phyloP scores from a whole-genome alignment of 2,888 invertebrate species.

The Cerceris rybyensis region DNA sequence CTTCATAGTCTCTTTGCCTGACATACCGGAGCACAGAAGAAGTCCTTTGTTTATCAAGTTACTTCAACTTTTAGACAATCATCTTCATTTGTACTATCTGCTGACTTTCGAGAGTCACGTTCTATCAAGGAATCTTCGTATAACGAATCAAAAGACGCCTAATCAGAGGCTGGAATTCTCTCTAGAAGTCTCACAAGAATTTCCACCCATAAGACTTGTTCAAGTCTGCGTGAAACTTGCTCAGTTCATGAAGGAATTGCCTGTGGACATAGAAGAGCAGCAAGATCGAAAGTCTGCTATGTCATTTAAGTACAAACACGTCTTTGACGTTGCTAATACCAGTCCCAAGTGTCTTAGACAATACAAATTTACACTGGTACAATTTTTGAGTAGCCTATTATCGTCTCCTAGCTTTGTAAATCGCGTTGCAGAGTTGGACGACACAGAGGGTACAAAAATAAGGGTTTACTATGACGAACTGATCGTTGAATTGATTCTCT shows the following conservation, averaged over 20 bases:
- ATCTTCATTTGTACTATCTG: constrained; percentile 88
- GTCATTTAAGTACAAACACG: constrained; percentile 76
- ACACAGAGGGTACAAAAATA: constrained; percentile 83
- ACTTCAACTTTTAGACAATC: constrained; percentile 88
- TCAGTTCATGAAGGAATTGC: constrained; percentile 86
- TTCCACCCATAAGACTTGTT: constrained; percentile 85
- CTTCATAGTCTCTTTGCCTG: constrained; percentile 94
- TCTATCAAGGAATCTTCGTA: constrained; percentile 70
- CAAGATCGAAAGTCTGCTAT: constrained; percentile 70
- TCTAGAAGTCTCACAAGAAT: constrained; percentile 86
- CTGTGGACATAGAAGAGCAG: constrained; percentile 85
- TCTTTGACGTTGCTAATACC: constrained; percentile 86
- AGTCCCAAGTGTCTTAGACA: constrained; percentile 91
- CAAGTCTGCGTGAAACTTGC: constrained; percentile 87
- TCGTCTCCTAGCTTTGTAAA: constrained; percentile 88
- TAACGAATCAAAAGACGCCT: constrained; percentile 61
- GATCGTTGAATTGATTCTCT: constrained; percentile 87
- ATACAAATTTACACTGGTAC: constrained; percentile 91
- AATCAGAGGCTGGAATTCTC: constrained; percentile 85
- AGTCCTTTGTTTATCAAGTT: constrained; percentile 91
- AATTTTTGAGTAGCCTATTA: constrained; percentile 88
- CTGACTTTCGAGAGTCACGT: constrained; percentile 89
- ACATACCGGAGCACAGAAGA: constrained; percentile 96
- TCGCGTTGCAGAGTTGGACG: constrained; percentile 84
- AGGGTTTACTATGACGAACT: constrained; percentile 87